A percentile compares a stretch with the other conserved stretches of the same genome.
Evolutionary conservation across 2,888 invertebrate species (phyloP).

Genomic region (Sabatieria punctata): DNA sequence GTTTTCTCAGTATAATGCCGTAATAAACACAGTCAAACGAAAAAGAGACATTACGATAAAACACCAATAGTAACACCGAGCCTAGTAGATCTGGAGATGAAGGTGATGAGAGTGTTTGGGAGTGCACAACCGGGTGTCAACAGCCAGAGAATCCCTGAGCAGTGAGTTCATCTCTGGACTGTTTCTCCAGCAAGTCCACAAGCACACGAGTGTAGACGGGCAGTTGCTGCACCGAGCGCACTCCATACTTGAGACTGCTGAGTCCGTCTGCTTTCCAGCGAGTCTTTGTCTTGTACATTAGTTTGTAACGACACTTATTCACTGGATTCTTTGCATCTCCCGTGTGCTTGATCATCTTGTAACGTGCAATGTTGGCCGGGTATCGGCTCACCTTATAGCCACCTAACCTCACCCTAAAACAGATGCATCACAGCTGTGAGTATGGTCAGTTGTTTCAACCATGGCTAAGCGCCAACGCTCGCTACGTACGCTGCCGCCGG

Average conservation of each 20-base stretch:
- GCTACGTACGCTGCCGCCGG: too few relatives aligned
- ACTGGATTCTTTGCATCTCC: constrained; percentile 72
- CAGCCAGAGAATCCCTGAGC: too few relatives aligned
- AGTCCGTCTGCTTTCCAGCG: constrained; percentile 36
- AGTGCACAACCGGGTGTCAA: too few relatives aligned
- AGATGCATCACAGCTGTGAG: too few relatives aligned
- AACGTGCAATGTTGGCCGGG: constrained; percentile 74
- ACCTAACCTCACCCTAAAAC: constrained; percentile 16
- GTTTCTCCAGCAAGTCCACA: constrained; percentile 9
- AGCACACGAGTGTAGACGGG: constrained; percentile 9
- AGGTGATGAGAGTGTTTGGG: too few relatives aligned
- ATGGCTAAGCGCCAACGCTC: too few relatives aligned
- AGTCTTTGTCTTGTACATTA: constrained; percentile 33
- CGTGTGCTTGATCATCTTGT: constrained; percentile 83
- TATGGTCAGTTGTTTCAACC: too few relatives aligned
- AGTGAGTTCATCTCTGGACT: constrained; percentile 3
- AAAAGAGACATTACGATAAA: too few relatives aligned
- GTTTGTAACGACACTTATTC: constrained; percentile 31
- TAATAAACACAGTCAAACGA: too few relatives aligned
- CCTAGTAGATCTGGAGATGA: too few relatives aligned
- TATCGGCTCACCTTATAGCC: constrained; percentile 75
- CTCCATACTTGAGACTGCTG: constrained; percentile 32
- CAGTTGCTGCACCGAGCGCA: constrained; percentile 6
- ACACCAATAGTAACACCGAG: too few relatives aligned
- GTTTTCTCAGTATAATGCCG: too few relatives aligned